Percentiles rank a stretch among this genome's conserved stretches.
phyloP scores from a whole-genome alignment of 2,797 vertebrate genomes.

The Adrianichthys oophorus region DNA sequence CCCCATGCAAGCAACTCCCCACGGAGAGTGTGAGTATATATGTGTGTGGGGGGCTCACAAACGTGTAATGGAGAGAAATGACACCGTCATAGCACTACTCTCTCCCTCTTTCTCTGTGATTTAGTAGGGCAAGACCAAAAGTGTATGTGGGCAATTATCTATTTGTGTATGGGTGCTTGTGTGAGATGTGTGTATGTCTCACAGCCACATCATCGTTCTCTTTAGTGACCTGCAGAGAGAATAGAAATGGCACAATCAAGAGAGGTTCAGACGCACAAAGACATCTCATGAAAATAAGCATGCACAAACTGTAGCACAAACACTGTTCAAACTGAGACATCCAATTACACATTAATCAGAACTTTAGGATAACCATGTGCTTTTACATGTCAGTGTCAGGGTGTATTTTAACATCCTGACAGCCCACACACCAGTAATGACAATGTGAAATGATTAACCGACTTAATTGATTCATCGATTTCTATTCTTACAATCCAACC shows the following conservation, averaged over 20 bases:
- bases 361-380: no score
- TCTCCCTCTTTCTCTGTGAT: constrained; percentile 54
- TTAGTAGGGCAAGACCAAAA: constrained; percentile 63
- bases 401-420: constrained; percentile 14
- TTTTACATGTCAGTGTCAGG: no score
- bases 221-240: constrained; percentile 76
- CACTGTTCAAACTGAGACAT: constrained; percentile 19
- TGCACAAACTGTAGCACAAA: constrained; percentile 7
- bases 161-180: constrained; percentile 16
- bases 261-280: constrained; percentile 59
- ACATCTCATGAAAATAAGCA: constrained; percentile 16
- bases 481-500: no score
- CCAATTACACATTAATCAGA: constrained; percentile 22
- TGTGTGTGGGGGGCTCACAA: constrained; percentile 60
- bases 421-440: constrained; percentile 13
- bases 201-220: constrained; percentile 75
- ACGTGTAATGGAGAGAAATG: constrained; percentile 70
- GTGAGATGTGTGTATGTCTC: constrained; percentile 60
- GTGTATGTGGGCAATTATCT: constrained; percentile 56
- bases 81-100: constrained; percentile 69
- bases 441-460: no score
- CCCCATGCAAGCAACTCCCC: constrained; percentile 70
- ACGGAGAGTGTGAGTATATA: constrained; percentile 30
- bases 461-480: no score
- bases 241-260: constrained; percentile 77